Evolutionary conservation across 2,888 invertebrate species (phyloP).

Genomic region (Colostygia pectinataria): DNA sequence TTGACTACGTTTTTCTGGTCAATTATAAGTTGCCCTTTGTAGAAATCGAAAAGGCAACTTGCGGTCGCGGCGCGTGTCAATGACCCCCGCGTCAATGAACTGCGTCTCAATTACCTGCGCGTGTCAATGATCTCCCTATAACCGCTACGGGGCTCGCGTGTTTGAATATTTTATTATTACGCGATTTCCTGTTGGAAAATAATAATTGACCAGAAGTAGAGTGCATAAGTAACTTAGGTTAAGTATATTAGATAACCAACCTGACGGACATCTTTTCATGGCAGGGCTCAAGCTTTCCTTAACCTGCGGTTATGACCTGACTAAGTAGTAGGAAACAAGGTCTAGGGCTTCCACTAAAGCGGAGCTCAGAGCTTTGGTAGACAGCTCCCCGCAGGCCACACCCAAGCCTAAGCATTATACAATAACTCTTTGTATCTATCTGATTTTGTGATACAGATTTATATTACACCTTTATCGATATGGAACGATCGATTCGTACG

Average conservation of each 20-base stretch:
- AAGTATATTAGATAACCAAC: background rate
- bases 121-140: too few species aligned
- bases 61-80: too few species aligned
- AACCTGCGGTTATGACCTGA: background rate
- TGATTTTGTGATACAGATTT: conserved; percentile 4
- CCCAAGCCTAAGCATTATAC: conserved; percentile 1
- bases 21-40: too few species aligned
- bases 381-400: background rate
- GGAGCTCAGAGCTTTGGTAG: background rate
- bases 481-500: conserved; percentile 13
- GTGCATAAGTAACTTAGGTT: too few species aligned
- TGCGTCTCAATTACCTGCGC: too few species aligned
- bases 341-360: background rate
- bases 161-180: too few species aligned
- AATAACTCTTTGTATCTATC: conserved; percentile 16
- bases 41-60: too few species aligned
- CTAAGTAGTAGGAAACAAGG: background rate
- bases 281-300: background rate
- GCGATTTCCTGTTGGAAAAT: too few species aligned
- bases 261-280: conserved; percentile 7
- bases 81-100: too few species aligned
- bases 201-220: too few species aligned
- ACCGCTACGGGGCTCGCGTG: too few species aligned
- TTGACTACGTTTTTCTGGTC: too few species aligned
- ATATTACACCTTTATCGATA: background rate